These are phyloP conservation scores for Strix uralensis DNA, from an alignment of 2,113 vertebrate genomes.

Conservation along the genomic window DNA sequence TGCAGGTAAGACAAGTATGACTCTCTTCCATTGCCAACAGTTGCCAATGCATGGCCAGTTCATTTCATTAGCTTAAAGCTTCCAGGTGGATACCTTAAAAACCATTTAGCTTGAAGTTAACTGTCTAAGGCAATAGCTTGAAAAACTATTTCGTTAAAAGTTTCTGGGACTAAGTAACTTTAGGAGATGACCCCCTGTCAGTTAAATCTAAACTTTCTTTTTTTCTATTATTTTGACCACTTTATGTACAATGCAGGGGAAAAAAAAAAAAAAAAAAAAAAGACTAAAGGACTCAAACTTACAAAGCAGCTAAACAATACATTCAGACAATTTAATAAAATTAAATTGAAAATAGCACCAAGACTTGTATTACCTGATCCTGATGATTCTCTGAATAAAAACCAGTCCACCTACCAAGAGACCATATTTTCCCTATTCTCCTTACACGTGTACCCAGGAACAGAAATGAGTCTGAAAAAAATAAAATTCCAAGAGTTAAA, in stretches of 20 bases:
- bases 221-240: not conserved
- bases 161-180: not conserved
- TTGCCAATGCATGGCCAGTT: accelerated
- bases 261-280: not conserved
- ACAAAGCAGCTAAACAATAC: not conserved
- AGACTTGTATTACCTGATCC: not conserved
- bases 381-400: not conserved
- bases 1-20: not conserved
- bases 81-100: not conserved
- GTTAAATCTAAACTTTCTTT: not conserved
- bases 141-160: not conserved
- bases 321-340: not conserved
- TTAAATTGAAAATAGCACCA: not conserved
- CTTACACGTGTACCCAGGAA: not conserved
- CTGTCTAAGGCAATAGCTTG: not conserved
- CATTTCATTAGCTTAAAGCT: not conserved
- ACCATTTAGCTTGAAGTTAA: not conserved
- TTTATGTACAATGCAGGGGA: not conserved
- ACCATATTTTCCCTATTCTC: not conserved
- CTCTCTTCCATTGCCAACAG: not conserved
- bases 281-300: not conserved
- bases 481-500: not conserved
- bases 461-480: not conserved
- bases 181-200: not conserved
- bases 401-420: not conserved